Evolutionary conservation across 2,888 invertebrate species (phyloP), one percentile per base, ranked within the genome.

Genomic region (Linnaemya tessellans): DNA sequence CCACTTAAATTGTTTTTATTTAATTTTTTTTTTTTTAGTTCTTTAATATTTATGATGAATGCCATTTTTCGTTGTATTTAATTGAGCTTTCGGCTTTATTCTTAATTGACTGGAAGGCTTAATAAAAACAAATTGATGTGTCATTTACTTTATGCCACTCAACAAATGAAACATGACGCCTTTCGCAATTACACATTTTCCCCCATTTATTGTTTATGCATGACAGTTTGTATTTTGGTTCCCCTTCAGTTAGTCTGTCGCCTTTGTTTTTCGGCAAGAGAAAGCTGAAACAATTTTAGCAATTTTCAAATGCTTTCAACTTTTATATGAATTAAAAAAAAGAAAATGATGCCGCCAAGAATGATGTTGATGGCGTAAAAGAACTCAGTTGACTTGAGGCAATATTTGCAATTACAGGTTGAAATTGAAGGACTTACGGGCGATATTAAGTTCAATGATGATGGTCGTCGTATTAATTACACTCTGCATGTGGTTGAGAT

Each of bases 341-440:
- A 51, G 13, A 13, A 18, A 30, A 18, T 49, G 43, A 10, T 38
- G 38, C 13, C 13, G n/a, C 7, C 18, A 30, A 5, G 18, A 25
- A 10, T 1, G 15, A 60, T 49, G n/a, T 43, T 77, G 46, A 38
- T 54, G 15, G 46, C 20, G 43, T 15, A 46, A 74, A 46, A 10
- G 51, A 35, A 56, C 18, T 25, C 18, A 46, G 25, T 62, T 68
- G 43, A 62, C 56, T 81, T 81, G 20, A 82, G 75, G 54, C 22
- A 68, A 84, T 77, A 62, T 75, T 75, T 43, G 20, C 64, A 56
- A 92, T 91, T 94, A 54, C 94, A 97, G 97, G 97, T 97, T 87
- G 97, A 97, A 93, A 95, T 97, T 88, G 97, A 97, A 93, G 98
- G 98, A 13, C 94, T 98, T 81, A 98, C 97, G 1, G 98, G 98